Evolutionary conservation across 2,113 vertebrate genomes (phyloP), one percentile per base, ranked within the genome.

Genomic region (Hippoglossus stenolepis): DNA sequence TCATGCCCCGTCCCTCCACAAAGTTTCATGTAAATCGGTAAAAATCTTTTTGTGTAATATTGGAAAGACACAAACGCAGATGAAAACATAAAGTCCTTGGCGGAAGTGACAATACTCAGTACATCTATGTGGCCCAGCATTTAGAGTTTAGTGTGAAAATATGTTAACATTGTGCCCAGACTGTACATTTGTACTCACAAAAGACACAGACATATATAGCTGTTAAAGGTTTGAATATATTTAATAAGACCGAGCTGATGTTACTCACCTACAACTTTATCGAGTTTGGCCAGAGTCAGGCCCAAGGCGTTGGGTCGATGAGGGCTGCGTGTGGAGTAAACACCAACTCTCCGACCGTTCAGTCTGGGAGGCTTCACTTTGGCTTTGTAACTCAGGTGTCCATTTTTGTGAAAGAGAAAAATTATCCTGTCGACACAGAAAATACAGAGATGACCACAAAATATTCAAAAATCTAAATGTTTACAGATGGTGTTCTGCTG

Each of bases 391-490:
- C 88, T 96, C 87, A 96, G 89, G 89, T 94, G 96, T 1, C 96
- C 96, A 6, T 97, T 97, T 91, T 96, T 96, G 79, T 97, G 96
- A 87, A 97, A 97, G 73, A 97, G 87, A 88, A 97, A 97, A 71
- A 97, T 94, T 56, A 97, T 91, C 96, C 96, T 97, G 80, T 15
- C 62, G 5, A 54, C 60, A 76, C n/a, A 56, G 65, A 26, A 31
- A 69, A 70, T 17, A 77, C 20, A 75, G 10, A 62, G 12, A 51
- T 13, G 24, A 24, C 7, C 28, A 79, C 58, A 11, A 23, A 15
- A 58, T 45, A 38, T 7, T 56, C 14, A 12, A 49, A 70, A 56
- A 3, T 43, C 5, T 24, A 38, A 15, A 15, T 47, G 21, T 26
- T 9, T 15, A 20, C 17, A 57, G n/a, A 62, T n/a, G 2, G 0